These are phyloP conservation scores for Siniperca undulata DNA, from an alignment of 2,797 vertebrate species.

Conservation along the genomic window DNA sequence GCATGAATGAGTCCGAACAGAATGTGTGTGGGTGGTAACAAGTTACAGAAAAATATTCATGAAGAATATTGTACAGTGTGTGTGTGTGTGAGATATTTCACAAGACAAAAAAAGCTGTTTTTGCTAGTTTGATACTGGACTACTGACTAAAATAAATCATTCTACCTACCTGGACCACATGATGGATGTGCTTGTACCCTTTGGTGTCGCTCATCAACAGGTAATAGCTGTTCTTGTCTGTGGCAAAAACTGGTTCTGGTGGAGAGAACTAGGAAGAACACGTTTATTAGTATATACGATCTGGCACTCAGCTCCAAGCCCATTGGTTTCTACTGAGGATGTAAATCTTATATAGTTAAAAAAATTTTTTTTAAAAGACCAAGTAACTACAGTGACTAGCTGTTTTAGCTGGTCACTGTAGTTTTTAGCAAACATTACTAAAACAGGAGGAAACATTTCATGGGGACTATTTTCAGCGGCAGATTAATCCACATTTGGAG, in stretches of 20 bases:
- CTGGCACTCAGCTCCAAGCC: too few relatives aligned
- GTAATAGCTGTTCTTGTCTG: slow-evolving; percentile 89
- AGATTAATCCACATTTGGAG: neutral
- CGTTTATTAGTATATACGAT: neutral
- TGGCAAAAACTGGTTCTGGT: slow-evolving; percentile 88
- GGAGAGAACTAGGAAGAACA: slow-evolving; percentile 92
- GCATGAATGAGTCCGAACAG: slow-evolving; percentile 37
- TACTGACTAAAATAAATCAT: neutral
- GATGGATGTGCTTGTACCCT: slow-evolving; percentile 95
- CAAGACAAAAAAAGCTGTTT: neutral
- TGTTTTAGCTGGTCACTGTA: neutral
- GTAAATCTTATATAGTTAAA: neutral
- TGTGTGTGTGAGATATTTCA: neutral
- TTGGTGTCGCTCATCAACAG: slow-evolving; percentile 89
- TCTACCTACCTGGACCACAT: slow-evolving; percentile 82
- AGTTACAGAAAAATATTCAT: neutral
- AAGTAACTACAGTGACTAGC: too few relatives aligned
- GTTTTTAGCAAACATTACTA: neutral
- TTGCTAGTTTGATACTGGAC: neutral
- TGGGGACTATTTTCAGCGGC: neutral
- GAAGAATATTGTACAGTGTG: too few relatives aligned
- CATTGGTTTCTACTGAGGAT: too few relatives aligned
- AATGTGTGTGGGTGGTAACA: neutral
- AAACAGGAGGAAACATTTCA: neutral
- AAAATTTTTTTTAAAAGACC: too few relatives aligned